phyloP scores from a whole-genome alignment of 1,140 invertebrate species.

The Meloidogyne chitwoodi region DNA sequence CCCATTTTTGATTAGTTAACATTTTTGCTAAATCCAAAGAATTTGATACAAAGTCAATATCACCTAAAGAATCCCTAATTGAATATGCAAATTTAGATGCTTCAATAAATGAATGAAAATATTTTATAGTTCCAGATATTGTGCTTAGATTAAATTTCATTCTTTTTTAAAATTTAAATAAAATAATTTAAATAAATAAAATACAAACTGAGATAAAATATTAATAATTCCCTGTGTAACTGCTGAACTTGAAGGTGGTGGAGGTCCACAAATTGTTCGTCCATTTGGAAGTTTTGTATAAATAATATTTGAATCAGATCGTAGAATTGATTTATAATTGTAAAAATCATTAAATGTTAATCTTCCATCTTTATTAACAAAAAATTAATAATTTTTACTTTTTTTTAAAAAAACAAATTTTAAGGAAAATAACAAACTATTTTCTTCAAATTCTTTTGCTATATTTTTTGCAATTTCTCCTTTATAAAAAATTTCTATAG shows the following conservation, averaged over 20 bases:
- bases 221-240: constrained; percentile 47
- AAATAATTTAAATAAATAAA: neutral
- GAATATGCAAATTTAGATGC: constrained; percentile 87
- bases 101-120: constrained; percentile 80
- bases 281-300: constrained; percentile 39
- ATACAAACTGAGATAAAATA: constrained; percentile 15
- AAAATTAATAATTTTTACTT: neutral
- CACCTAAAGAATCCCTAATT: constrained; percentile 74
- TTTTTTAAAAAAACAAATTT: too few relatives aligned
- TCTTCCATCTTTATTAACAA: constrained; percentile 66
- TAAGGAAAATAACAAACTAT: constrained; percentile 43
- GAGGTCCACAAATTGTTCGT: constrained; percentile 43
- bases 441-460: constrained; percentile 53
- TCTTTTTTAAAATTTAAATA: constrained; percentile 22
- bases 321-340: constrained; percentile 67
- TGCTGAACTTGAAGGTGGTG: constrained; percentile 47
- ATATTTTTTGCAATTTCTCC: constrained; percentile 45
- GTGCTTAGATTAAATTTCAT: constrained; percentile 65
- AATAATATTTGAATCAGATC: constrained; percentile 63
- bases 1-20: constrained; percentile 46
- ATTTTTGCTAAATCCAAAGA: constrained; percentile 47
- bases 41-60: constrained; percentile 72
- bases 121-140: constrained; percentile 66
- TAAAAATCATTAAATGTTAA: constrained; percentile 73
- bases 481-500: constrained; percentile 59